A percentile compares a stretch with the other conserved stretches of the same genome.
Conservation (phyloP, 2,888 invertebrate species). For the Lissonota sp. region DNA sequence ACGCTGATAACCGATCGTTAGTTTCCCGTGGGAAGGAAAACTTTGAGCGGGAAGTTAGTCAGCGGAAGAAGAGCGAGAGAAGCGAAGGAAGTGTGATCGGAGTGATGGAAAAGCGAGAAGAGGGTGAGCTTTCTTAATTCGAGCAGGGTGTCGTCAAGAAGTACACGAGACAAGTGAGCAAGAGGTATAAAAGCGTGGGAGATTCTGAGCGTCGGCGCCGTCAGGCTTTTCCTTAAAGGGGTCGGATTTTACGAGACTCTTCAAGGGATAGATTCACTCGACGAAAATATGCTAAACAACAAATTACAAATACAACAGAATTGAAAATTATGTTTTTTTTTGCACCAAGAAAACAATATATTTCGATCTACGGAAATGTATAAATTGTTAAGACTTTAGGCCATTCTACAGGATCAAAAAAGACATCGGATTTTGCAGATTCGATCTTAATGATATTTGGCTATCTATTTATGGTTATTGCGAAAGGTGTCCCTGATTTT, state of each 20-base stretch:
- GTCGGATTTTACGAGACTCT: conserved; percentile 16
- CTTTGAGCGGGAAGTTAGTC: conserved; percentile 11
- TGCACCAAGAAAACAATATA: not conserved
- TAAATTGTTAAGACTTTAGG: no score
- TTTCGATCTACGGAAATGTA: no score
- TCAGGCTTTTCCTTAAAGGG: conserved; percentile 45
- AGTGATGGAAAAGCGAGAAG: not conserved
- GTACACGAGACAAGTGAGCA: conserved; percentile 40
- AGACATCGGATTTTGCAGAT: no score
- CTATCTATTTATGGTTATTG: no score
- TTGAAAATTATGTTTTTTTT: not conserved
- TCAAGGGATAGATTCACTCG: conserved; percentile 3
- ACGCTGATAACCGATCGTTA: conserved; percentile 52
- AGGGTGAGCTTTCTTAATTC: conserved; percentile 42
- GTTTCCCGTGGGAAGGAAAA: conserved; percentile 28
- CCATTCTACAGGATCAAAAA: no score
- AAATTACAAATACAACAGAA: no score
- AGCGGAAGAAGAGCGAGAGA: conserved; percentile 4
- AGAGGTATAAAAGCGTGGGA: conserved; percentile 14
- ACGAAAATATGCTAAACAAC: no score
- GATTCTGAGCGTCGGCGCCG: conserved; percentile 1
- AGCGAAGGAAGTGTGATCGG: conserved; percentile 4
- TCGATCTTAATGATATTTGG: no score
- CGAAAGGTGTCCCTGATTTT: no score
- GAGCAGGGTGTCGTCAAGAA: conserved; percentile 50